Percentiles rank a stretch among this genome's conserved stretches.
Evolutionary conservation across 2,797 vertebrate species (phyloP).

Genomic region (Steatocranus sp.): DNA sequence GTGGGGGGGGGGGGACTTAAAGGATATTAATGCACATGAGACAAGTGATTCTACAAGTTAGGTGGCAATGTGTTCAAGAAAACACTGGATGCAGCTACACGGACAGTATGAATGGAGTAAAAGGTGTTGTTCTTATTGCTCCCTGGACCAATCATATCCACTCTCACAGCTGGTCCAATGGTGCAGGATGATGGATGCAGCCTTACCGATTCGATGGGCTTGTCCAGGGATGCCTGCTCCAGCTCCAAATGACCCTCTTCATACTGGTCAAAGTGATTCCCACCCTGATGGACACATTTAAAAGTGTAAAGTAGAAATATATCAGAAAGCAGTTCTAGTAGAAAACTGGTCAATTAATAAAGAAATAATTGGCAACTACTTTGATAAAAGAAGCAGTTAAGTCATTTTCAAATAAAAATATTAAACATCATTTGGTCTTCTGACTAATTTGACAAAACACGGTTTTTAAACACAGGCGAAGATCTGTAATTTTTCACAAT

Average conservation of each 20-base stretch:
- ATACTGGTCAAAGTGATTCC: constrained; percentile 99
- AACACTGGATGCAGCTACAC: constrained; percentile 64
- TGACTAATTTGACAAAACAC: neutral
- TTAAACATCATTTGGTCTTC: neutral
- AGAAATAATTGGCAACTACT: neutral
- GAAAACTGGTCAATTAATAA: neutral
- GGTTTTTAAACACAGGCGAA: neutral
- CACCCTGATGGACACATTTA: constrained; percentile 79
- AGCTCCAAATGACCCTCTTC: constrained; percentile 99
- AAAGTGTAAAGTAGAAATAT: neutral
- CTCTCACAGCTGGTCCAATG: constrained; percentile 70
- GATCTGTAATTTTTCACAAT: neutral
- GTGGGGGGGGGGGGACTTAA: constrained; percentile 39
- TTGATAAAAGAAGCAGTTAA: neutral
- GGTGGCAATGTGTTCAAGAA: constrained; percentile 47
- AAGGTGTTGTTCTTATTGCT: constrained; percentile 64
- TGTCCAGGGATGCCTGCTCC: constrained; percentile 98
- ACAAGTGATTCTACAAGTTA: constrained; percentile 63
- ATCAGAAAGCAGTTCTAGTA: neutral
- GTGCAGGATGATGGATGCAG: constrained; percentile 55
- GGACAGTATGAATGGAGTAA: constrained; percentile 49
- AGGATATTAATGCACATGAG: constrained; percentile 61
- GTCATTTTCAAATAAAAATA: neutral
- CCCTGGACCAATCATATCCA: constrained; percentile 81
- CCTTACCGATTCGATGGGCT: constrained; percentile 99